phyloP scores from a whole-genome alignment of 2,888 invertebrate species.

The Dryobotodes eremita region DNA sequence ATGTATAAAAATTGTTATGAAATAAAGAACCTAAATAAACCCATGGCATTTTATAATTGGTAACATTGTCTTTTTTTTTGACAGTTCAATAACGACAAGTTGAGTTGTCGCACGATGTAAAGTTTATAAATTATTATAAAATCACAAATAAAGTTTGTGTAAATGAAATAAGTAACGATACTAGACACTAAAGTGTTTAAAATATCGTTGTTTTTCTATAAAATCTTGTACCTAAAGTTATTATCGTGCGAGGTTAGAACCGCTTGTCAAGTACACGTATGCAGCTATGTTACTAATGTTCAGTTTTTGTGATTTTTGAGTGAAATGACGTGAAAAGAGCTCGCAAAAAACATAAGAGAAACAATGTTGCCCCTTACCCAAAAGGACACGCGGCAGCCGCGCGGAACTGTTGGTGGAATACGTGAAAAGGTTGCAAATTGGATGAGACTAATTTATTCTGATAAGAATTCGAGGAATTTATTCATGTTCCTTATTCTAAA shows the following conservation, averaged over 20 bases:
- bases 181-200: slow-evolving; percentile 35
- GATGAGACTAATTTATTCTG: slow-evolving; percentile 97
- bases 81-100: slow-evolving; percentile 64
- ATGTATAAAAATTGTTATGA: neutral
- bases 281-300: slow-evolving; percentile 81
- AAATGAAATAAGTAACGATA: slow-evolving; percentile 55
- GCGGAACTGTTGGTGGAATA: slow-evolving; percentile 91
- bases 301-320: slow-evolving; percentile 80
- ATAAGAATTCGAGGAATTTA: slow-evolving; percentile 97
- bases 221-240: slow-evolving; percentile 53
- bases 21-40: neutral
- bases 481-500: slow-evolving; percentile 98
- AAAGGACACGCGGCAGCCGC: slow-evolving; percentile 92
- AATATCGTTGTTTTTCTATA: slow-evolving; percentile 25
- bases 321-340: slow-evolving; percentile 82
- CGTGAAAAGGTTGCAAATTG: slow-evolving; percentile 94
- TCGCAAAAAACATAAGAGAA: slow-evolving; percentile 69
- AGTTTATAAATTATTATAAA: slow-evolving; percentile 57
- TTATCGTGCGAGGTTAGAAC: slow-evolving; percentile 82
- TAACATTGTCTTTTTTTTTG: slow-evolving; percentile 58
- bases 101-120: slow-evolving; percentile 65
- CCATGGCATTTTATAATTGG: slow-evolving; percentile 53
- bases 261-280: slow-evolving; percentile 88
- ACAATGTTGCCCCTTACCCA: slow-evolving; percentile 95
- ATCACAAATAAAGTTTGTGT: slow-evolving; percentile 61